Percentiles rank a stretch among this genome's conserved stretches.
These are phyloP conservation scores for Microctenopoma steveboyesi DNA, from an alignment of 2,797 vertebrate species.

Conservation along the genomic window DNA sequence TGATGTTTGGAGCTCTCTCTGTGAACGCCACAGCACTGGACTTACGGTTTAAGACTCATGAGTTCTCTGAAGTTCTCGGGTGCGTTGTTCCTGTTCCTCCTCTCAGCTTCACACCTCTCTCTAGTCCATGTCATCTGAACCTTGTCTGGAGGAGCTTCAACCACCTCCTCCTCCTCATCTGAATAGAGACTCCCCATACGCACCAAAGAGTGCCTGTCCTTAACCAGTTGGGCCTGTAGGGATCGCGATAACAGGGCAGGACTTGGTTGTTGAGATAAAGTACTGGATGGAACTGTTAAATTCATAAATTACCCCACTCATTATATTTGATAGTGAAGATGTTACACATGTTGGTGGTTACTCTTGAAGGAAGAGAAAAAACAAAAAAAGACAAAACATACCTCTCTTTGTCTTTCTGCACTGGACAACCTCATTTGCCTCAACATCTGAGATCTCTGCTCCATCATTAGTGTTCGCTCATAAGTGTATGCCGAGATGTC, in stretches of 20 bases:
- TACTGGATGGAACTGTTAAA: background rate
- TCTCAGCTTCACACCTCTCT: conserved; percentile 90
- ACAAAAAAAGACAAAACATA: conserved; percentile 56
- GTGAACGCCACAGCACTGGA: conserved; percentile 7
- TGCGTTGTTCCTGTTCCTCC: conserved; percentile 84
- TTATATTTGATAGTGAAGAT: background rate
- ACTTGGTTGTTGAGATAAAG: background rate
- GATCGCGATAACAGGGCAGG: background rate
- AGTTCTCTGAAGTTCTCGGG: conserved; percentile 95
- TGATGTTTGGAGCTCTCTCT: background rate
- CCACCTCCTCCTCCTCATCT: conserved; percentile 94
- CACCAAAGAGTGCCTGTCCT: conserved; percentile 94
- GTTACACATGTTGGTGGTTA: background rate
- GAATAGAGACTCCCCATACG: conserved; percentile 95
- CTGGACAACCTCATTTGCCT: conserved; percentile 96
- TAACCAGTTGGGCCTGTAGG: conserved; percentile 93
- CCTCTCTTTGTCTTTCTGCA: conserved; percentile 93
- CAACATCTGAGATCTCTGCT: conserved; percentile 98
- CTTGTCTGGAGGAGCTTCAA: conserved; percentile 87
- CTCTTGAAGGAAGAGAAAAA: background rate
- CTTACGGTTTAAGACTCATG: conserved; percentile 97
- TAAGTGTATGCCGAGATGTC: conserved; percentile 99
- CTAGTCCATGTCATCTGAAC: conserved; percentile 98
- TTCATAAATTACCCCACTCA: background rate
- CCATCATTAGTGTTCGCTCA: conserved; percentile 98